Base-by-base conservation (phyloP, 2,888 invertebrate species). In the Gonocerus acuteangulatus region DNA sequence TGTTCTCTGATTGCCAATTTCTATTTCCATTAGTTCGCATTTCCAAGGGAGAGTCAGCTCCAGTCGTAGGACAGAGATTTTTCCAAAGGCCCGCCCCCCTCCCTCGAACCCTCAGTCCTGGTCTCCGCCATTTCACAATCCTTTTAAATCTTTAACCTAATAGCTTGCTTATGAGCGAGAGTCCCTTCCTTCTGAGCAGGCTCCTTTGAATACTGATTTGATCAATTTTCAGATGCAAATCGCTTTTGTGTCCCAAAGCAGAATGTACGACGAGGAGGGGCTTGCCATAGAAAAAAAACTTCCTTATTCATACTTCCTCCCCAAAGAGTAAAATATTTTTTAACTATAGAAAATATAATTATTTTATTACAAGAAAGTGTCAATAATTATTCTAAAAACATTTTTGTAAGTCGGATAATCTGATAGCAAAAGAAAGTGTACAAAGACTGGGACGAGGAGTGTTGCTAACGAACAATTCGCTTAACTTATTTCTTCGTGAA, bases 1-100 rank as follows among this genome's bases (percentile, higher is more conserved):
- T 62, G 62, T 62, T 62, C 59, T 48, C 59, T 62, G 62, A 62
- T 62, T 62, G 62, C 62, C 62, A 59, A 62, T 62, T 62, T 58
- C 62, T 62, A 62, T 62, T 62, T 62, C 62, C 62, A 62, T 62
- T 62, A 62, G 59, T 45, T 45, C 51, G 62, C 59, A 62, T 62
- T 62, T 48, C 54, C 59, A 39, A 39, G 39, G 39, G 15, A 39
- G n/a, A 13, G 9, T 52, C 48, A 15, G 48, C 51, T 18, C 15
- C 16, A 16, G 21, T 22, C 59, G 21, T 48, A 21, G 16, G n/a
- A 3, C 23, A 19, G 59, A 1, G 2, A 19, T 52, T 49, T 13
- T 34, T 42, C 48, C 59, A 34, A 27, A 16, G 13, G 32, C 18
- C 57, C 19, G 6, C 15, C 6, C 16, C 34, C 44, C 2, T 44